phyloP scores from a whole-genome alignment of 2,113 vertebrate species.

The Zosterops pallidus region DNA sequence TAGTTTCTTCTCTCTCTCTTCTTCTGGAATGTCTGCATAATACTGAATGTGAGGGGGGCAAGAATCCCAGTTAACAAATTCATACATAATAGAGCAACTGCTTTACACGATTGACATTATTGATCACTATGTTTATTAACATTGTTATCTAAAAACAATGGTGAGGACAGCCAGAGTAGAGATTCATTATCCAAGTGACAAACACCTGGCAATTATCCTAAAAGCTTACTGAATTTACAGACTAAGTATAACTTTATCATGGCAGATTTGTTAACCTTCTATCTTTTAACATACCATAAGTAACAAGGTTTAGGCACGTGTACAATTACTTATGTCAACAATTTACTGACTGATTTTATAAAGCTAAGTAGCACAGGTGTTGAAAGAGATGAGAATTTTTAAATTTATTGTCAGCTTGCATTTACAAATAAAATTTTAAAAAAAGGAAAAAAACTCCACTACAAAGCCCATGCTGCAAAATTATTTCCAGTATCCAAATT shows the following conservation, averaged over 20 bases:
- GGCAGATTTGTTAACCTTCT: background rate
- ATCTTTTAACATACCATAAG: background rate
- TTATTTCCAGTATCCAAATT: background rate
- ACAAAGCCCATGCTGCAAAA: background rate
- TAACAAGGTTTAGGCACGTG: background rate
- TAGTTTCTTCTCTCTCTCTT: conserved; percentile 88
- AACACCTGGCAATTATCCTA: background rate
- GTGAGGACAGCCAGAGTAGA: background rate
- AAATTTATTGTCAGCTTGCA: background rate
- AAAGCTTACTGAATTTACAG: background rate
- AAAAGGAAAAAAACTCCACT: background rate
- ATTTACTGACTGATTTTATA: background rate
- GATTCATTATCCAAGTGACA: background rate
- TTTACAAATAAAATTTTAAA: background rate
- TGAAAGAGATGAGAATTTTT: background rate
- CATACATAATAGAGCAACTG: background rate
- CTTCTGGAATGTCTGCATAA: conserved; percentile 89
- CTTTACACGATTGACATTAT: background rate
- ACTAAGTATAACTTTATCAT: background rate
- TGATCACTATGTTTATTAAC: background rate
- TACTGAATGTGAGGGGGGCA: conserved; percentile 73
- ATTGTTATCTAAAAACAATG: background rate
- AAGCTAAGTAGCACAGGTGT: background rate
- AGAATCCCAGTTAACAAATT: background rate
- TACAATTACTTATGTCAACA: background rate